phyloP scores from a whole-genome alignment of 2,797 vertebrate species.

The Coregonus sp. region DNA sequence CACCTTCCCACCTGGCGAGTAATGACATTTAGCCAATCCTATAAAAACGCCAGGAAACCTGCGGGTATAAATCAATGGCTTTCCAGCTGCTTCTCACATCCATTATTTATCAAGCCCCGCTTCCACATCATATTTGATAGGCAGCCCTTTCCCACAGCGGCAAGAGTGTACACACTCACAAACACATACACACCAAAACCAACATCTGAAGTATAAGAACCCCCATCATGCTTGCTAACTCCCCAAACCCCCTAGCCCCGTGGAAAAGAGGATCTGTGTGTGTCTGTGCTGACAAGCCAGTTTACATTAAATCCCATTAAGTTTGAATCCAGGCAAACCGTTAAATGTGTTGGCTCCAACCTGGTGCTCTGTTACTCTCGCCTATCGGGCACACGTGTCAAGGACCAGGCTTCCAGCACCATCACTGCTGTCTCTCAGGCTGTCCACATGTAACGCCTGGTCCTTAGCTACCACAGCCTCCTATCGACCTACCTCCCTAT shows the following conservation, averaged over 20 bases:
- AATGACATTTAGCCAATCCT: conserved; percentile 84
- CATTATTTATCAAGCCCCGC: conserved; percentile 71
- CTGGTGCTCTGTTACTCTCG: conserved; percentile 23
- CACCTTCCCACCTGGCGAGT: conserved; percentile 78
- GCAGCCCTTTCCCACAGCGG: conserved; percentile 38
- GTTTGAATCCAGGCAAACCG: conserved; percentile 64
- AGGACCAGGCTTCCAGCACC: not conserved
- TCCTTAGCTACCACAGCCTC: conserved; percentile 39
- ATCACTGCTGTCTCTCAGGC: conserved; percentile 24
- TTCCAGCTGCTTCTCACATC: conserved; percentile 76
- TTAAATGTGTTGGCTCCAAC: conserved; percentile 66
- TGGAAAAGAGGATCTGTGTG: conserved; percentile 75
- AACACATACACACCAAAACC: conserved; percentile 26
- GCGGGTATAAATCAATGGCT: conserved; percentile 80
- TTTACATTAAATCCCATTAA: conserved; percentile 78
- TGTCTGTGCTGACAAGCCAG: conserved; percentile 75
- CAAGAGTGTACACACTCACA: conserved; percentile 48
- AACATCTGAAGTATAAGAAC: conserved; percentile 40
- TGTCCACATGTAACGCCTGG: conserved; percentile 49
- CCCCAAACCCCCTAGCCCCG: conserved; percentile 43
- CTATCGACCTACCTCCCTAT: conserved; percentile 34
- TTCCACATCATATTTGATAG: conserved; percentile 71
- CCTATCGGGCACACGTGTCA: not conserved
- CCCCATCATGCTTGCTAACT: conserved; percentile 13
- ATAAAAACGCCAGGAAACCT: conserved; percentile 80